Percentiles rank a stretch among this genome's conserved stretches.
phyloP scores from a whole-genome alignment of 2,888 invertebrate genomes.

The Theristus sp. region DNA sequence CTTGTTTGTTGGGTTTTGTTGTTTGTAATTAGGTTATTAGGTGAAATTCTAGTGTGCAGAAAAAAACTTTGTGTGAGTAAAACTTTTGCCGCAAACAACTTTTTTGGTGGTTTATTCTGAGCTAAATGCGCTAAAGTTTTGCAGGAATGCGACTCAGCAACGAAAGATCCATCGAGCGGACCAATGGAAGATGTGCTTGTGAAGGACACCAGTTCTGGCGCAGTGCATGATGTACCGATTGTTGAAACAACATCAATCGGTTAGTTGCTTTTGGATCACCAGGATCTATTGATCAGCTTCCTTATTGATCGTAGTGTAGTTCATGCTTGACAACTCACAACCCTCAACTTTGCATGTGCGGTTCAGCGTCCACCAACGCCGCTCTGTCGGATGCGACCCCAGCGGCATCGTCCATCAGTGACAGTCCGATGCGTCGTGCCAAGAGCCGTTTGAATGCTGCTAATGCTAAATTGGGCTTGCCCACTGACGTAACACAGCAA shows the following conservation, averaged over 20 bases:
- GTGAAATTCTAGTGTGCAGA: no score
- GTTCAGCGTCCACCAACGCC: not conserved
- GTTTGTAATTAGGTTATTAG: no score
- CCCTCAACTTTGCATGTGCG: no score
- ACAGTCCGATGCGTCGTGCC: not conserved
- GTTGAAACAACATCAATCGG: not conserved
- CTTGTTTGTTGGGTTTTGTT: no score
- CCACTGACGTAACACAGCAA: not conserved
- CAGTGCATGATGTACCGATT: not conserved
- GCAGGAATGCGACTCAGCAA: not conserved
- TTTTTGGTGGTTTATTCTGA: no score
- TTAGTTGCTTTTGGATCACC: no score
- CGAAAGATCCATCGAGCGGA: not conserved
- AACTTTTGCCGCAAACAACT: no score
- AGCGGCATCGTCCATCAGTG: not conserved
- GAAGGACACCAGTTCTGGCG: not conserved
- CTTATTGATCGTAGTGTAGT: no score
- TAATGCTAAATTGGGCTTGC: not conserved
- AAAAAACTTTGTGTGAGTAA: no score
- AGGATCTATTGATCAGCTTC: no score
- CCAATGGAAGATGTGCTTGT: not conserved
- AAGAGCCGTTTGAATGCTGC: not conserved
- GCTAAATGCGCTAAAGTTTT: not conserved
- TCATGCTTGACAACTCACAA: no score
- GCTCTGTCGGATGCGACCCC: not conserved